Percentiles rank a stretch among this genome's conserved stretches.
Evolutionary conservation across 2,797 vertebrate species (phyloP).

Genomic region (Florisuga fusca): DNA sequence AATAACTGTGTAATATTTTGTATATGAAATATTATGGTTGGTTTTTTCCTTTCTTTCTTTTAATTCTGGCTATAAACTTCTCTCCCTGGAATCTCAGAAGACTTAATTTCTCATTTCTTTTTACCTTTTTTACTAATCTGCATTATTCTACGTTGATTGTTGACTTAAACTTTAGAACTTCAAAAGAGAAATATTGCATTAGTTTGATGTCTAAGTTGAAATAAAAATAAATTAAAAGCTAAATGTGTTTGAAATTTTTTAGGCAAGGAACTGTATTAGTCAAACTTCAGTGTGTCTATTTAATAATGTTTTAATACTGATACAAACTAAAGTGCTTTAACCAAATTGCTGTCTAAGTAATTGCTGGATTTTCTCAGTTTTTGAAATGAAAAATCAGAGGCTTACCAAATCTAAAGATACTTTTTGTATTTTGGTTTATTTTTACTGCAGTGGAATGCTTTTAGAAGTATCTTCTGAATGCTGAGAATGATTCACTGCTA

Average conservation of each 20-base stretch:
- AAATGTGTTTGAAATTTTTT: neutral
- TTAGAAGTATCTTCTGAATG: neutral
- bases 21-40: neutral
- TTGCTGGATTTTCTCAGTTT: neutral
- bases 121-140: neutral
- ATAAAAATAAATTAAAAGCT: neutral
- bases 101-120: neutral
- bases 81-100: neutral
- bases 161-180: neutral
- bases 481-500: neutral
- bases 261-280: neutral
- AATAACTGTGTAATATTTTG: neutral
- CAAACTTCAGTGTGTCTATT: neutral
- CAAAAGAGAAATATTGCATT: neutral
- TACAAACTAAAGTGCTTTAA: neutral
- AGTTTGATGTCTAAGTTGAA: neutral
- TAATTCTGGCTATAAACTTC: neutral
- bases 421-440: neutral
- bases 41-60: neutral
- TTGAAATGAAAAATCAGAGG: neutral
- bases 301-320: neutral
- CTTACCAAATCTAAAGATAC: neutral
- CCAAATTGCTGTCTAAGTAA: neutral
- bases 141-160: neutral
- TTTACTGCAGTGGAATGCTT: neutral